These are phyloP conservation scores for Cnemophilus loriae DNA, from an alignment of 2,113 vertebrate genomes.

Conservation along the genomic window DNA sequence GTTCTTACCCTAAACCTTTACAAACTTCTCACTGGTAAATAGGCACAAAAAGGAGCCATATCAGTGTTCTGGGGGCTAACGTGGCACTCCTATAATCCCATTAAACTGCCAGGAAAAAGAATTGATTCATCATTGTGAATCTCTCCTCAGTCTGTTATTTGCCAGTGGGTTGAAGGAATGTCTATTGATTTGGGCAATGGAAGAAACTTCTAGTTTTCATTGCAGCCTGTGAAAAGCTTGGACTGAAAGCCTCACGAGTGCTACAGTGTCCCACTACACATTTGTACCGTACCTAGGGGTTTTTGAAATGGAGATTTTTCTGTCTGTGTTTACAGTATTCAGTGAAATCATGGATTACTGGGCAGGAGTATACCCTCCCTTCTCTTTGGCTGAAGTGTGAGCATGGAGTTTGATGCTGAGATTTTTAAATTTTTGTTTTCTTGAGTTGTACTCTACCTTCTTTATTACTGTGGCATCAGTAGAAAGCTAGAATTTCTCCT, in stretches of 20 bases:
- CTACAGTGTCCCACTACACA: constrained; percentile 9
- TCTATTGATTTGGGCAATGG: constrained; percentile 51
- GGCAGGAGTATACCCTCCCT: not conserved
- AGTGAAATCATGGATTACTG: not conserved
- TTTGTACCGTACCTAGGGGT: not conserved
- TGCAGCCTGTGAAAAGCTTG: constrained; percentile 60
- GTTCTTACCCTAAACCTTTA: not conserved
- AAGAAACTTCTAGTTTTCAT: constrained; percentile 64
- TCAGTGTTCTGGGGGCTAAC: constrained; percentile 6
- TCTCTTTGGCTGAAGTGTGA: not conserved
- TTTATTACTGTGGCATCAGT: not conserved
- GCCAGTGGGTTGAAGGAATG: constrained; percentile 47
- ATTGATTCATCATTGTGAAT: constrained; percentile 10
- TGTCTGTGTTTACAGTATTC: not conserved
- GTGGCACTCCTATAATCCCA: constrained; percentile 29
- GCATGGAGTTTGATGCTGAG: not conserved
- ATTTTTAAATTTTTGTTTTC: not conserved
- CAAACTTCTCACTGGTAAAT: not conserved
- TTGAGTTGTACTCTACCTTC: not conserved
- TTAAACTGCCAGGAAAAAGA: constrained; percentile 56
- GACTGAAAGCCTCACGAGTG: constrained; percentile 32
- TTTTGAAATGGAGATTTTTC: constrained; percentile 10
- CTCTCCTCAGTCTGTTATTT: constrained; percentile 13
- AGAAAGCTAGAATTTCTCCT: not conserved
- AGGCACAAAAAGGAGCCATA: not conserved